Evolutionary conservation across 2,113 vertebrate species (phyloP).

Genomic region (Colaptes auratus): DNA sequence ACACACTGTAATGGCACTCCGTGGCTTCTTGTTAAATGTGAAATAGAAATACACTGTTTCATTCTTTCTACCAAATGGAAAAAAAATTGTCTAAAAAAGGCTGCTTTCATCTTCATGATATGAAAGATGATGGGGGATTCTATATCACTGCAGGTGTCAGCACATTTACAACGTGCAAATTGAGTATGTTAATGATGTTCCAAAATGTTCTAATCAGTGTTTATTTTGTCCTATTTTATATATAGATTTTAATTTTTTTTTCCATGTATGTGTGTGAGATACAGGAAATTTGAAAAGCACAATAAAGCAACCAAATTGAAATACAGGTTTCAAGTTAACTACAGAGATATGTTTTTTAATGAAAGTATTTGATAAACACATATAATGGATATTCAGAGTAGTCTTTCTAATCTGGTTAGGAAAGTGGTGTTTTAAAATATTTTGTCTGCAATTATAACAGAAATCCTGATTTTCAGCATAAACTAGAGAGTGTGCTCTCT

Average conservation of each 20-base stretch:
- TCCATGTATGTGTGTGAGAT: neutral
- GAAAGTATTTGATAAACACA: neutral
- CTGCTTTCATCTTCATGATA: neutral
- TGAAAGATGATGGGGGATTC: conserved; percentile 6
- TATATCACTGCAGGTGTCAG: conserved; percentile 7
- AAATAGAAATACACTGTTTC: neutral
- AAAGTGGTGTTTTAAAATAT: neutral
- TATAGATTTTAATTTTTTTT: neutral
- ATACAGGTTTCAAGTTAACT: neutral
- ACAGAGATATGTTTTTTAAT: neutral
- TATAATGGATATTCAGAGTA: neutral
- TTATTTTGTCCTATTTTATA: conserved; percentile 10
- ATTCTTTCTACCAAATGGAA: neutral
- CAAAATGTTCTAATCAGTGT: neutral
- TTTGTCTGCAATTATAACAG: neutral
- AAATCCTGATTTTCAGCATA: neutral
- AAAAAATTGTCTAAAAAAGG: neutral
- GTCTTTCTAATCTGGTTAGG: neutral
- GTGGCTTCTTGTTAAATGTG: neutral
- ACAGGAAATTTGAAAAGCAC: neutral
- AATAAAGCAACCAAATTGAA: neutral
- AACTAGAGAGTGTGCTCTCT: neutral
- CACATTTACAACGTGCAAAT: neutral
- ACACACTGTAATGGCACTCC: neutral
- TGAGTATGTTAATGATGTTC: neutral